phyloP scores from a whole-genome alignment of 2,888 invertebrate genomes.

The Miltochrista miniata region DNA sequence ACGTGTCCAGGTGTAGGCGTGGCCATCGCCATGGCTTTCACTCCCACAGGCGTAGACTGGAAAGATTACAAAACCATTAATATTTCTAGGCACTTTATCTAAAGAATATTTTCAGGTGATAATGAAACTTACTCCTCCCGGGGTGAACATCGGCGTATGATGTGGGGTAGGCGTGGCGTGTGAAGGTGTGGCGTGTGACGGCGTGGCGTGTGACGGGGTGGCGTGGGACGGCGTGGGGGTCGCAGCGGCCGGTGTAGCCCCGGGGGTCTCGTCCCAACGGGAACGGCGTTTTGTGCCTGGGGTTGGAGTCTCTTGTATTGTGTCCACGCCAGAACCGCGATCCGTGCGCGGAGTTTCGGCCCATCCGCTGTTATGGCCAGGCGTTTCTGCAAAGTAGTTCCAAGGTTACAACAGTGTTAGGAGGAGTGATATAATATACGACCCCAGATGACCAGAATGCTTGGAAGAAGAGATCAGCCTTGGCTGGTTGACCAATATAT shows the following conservation, averaged over 20 bases:
- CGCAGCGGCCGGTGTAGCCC: conserved; percentile 89
- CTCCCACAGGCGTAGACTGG: conserved; percentile 91
- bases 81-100: neutral
- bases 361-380: conserved; percentile 98
- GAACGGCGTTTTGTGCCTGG: conserved; percentile 98
- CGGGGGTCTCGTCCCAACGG: conserved; percentile 99
- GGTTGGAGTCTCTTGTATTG: conserved; percentile 96
- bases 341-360: conserved; percentile 99
- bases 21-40: conserved; percentile 99
- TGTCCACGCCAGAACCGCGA: conserved; percentile 89
- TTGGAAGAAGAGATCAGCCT: too few species aligned
- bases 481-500: too few species aligned
- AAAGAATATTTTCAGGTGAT: too few species aligned
- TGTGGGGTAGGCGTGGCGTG: conserved; percentile 85
- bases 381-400: conserved; percentile 88
- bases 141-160: conserved; percentile 89
- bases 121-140: conserved; percentile 86
- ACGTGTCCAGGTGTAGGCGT: conserved; percentile 98
- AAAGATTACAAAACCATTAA: conserved; percentile 8
- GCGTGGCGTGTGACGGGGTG: conserved; percentile 89
- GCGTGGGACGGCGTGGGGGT: conserved; percentile 89
- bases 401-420: neutral
- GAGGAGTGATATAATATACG: too few species aligned
- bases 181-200: conserved; percentile 88
- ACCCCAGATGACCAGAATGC: too few species aligned